Conservation (phyloP, 2,888 invertebrate genomes). For the Cosmia trapezina region DNA sequence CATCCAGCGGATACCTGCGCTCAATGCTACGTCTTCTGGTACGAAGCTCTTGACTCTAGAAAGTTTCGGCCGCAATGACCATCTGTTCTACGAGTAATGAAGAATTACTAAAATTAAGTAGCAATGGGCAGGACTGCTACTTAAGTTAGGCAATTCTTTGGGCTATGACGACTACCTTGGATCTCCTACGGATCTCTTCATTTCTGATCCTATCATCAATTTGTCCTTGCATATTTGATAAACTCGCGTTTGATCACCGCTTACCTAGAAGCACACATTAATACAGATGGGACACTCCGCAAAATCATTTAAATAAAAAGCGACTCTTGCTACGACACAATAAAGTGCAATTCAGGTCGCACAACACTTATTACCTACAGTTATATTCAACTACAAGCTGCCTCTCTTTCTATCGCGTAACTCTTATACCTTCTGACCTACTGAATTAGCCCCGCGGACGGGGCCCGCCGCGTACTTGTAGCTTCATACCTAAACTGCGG, state of each 20-base stretch:
- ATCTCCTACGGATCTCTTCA: background rate
- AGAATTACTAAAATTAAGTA: background rate
- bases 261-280: no score
- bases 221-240: background rate
- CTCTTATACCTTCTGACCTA: no score
- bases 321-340: no score
- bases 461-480: no score
- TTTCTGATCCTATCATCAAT: background rate
- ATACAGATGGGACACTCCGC: no score
- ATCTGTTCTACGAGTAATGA: background rate
- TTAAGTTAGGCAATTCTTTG: background rate
- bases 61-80: background rate
- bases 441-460: no score
- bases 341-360: no score
- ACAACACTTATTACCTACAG: no score
- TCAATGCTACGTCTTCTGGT: background rate
- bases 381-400: no score
- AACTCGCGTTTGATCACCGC: background rate
- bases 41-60: background rate
- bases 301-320: no score
- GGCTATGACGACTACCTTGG: background rate
- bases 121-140: background rate
- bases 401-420: no score
- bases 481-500: no score
- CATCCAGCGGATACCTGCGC: background rate